Evolutionary conservation across 1,140 invertebrate genomes (phyloP).

Genomic region (Ceratina calcarata): DNA sequence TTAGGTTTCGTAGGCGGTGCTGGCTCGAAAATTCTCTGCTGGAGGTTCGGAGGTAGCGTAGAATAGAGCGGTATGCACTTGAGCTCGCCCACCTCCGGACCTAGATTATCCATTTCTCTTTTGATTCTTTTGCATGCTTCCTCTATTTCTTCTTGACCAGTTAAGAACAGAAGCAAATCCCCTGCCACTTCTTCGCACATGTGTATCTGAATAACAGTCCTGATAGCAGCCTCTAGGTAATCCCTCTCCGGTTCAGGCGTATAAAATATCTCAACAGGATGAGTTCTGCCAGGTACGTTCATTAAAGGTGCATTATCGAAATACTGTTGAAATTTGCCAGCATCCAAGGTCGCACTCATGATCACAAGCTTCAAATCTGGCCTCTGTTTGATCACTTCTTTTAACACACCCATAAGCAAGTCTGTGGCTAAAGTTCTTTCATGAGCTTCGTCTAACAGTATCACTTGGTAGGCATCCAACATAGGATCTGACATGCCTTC

Average conservation of each 20-base stretch:
- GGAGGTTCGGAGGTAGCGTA: conserved; percentile 97
- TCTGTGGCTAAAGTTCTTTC: conserved; percentile 99
- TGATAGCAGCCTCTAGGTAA: conserved; percentile 98
- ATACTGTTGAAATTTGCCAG: conserved; percentile 99
- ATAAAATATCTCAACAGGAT: conserved; percentile 99
- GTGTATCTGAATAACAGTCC: conserved; percentile 99
- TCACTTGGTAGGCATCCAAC: conserved; percentile 97
- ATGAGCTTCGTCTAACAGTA: conserved; percentile 99
- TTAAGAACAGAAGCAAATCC: conserved; percentile 97
- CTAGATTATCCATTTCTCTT: conserved; percentile 97
- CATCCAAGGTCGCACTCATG: conserved; percentile 99
- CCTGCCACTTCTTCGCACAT: conserved; percentile 98
- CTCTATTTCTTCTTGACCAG: conserved; percentile 98
- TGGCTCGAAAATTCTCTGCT: conserved; percentile 98
- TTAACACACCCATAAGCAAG: conserved; percentile 98
- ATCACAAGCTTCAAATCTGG: conserved; percentile 98
- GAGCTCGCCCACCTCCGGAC: conserved; percentile 97
- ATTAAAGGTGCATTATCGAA: conserved; percentile 99
- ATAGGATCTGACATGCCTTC: conserved; percentile 99
- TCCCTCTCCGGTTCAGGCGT: conserved; percentile 99
- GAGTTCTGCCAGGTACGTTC: conserved; percentile 98
- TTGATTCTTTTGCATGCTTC: conserved; percentile 99
- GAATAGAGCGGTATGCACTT: conserved; percentile 99
- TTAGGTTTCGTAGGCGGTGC: conserved; percentile 95
- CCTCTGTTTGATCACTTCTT: conserved; percentile 97